Percentiles rank a stretch among this genome's conserved stretches.
phyloP scores from a whole-genome alignment of 2,113 vertebrate genomes.

The Oophaga pumilio region DNA sequence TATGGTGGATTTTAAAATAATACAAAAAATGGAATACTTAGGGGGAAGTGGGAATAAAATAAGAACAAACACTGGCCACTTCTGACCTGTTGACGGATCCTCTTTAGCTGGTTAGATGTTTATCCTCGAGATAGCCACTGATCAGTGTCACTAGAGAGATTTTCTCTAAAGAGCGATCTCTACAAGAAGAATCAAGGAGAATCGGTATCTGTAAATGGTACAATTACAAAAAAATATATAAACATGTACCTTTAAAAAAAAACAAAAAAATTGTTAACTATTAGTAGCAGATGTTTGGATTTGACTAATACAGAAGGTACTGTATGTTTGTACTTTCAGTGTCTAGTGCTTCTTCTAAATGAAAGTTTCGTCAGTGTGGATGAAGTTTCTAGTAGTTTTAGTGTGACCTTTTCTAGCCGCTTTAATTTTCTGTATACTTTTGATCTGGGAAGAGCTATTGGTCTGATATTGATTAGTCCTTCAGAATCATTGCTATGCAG shows the following conservation, averaged over 20 bases:
- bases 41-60: too few species aligned
- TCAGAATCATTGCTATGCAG: constrained; percentile 58
- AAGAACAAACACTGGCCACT: too few species aligned
- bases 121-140: too few species aligned
- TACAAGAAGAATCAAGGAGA: background rate
- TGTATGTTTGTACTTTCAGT: background rate
- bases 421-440: constrained; percentile 52
- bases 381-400: constrained; percentile 20
- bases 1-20: too few species aligned
- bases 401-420: constrained; percentile 51
- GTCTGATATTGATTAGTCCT: constrained; percentile 59
- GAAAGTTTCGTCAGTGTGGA: constrained; percentile 1
- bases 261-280: too few species aligned
- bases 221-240: background rate
- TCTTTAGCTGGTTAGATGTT: too few species aligned
- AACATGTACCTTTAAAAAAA: background rate
- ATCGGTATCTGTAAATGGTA: too few species aligned
- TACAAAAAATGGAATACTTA: too few species aligned
- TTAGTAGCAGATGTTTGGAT: background rate
- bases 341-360: background rate
- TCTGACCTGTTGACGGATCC: too few species aligned
- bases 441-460: constrained; percentile 55
- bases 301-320: background rate
- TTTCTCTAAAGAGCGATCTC: background rate
- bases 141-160: too few species aligned